Evolutionary conservation across 2,797 vertebrate genomes (phyloP).

Genomic region (Halcyon badia): DNA sequence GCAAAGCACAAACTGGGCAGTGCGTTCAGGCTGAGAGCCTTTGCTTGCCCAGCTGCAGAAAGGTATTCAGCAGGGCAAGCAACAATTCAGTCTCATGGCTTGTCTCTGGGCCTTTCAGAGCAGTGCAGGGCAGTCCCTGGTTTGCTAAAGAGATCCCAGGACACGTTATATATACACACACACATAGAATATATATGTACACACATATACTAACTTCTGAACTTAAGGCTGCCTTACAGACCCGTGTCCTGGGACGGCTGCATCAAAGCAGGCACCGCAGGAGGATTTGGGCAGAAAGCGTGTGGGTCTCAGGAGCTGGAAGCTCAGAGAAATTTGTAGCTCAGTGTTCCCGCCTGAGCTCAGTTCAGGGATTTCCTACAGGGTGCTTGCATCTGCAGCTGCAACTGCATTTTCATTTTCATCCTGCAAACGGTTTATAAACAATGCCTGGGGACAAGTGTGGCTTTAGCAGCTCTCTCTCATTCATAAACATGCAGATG

Average conservation of each 20-base stretch:
- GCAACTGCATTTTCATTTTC: neutral
- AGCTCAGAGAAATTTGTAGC: neutral
- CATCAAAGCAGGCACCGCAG: neutral
- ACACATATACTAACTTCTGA: neutral
- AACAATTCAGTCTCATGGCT: neutral
- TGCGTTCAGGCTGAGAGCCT: neutral
- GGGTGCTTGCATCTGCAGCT: fast-evolving
- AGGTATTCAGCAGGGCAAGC: neutral
- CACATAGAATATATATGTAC: fast-evolving
- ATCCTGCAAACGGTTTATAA: neutral
- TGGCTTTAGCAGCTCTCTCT: fast-evolving
- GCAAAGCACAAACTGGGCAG: neutral
- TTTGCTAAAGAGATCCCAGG: neutral
- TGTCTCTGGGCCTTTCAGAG: neutral
- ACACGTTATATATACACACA: fast-evolving
- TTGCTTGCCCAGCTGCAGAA: neutral
- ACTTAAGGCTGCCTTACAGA: neutral
- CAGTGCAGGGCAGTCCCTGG: fast-evolving
- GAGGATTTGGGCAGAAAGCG: neutral
- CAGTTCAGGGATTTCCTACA: neutral
- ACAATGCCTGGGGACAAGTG: neutral
- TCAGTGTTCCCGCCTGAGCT: neutral
- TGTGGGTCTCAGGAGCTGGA: neutral
- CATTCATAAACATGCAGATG: neutral
- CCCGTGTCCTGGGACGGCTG: neutral